Conservation (phyloP, 2,888 invertebrate species). For the Nephrotoma flavescens region DNA sequence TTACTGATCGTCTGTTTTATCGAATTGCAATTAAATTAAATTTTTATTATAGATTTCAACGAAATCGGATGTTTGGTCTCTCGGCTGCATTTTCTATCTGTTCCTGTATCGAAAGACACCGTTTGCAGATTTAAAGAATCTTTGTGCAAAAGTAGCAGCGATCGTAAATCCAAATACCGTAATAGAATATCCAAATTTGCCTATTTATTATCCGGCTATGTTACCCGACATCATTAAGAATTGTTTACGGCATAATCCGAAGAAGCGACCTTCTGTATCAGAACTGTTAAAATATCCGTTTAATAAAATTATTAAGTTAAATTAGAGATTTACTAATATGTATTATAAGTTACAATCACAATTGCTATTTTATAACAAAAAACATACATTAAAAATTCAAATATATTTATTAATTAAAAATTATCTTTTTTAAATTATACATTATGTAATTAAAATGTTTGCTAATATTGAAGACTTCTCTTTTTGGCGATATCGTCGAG, state of each 20-base stretch:
- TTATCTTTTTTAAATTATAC: background rate
- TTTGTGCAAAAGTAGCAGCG: slow-evolving; percentile 58
- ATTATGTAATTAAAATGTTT: background rate
- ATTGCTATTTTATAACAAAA: background rate
- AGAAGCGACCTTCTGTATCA: slow-evolving; percentile 26
- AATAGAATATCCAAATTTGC: slow-evolving; percentile 55
- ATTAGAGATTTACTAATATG: background rate
- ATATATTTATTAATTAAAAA: background rate
- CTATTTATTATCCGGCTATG: slow-evolving; percentile 35
- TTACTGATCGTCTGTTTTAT: background rate
- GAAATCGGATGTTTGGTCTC: slow-evolving; percentile 93
- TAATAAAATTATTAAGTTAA: slow-evolving; percentile 28
- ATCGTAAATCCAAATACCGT: slow-evolving; percentile 57
- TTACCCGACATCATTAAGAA: slow-evolving; percentile 28
- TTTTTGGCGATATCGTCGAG: slow-evolving; percentile 97
- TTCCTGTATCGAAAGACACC: slow-evolving; percentile 83
- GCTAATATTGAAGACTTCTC: slow-evolving; percentile 88
- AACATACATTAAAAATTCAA: background rate
- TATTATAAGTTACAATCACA: background rate
- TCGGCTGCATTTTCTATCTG: slow-evolving; percentile 92
- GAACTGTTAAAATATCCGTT: slow-evolving; percentile 30
- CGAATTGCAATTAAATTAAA: background rate
- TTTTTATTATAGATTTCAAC: slow-evolving; percentile 53
- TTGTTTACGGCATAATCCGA: slow-evolving; percentile 28
- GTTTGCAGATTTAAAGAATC: slow-evolving; percentile 64